A percentile compares a stretch with the other conserved stretches of the same genome.
phyloP scores from a whole-genome alignment of 2,113 vertebrate species.

The Octodon degus region DNA sequence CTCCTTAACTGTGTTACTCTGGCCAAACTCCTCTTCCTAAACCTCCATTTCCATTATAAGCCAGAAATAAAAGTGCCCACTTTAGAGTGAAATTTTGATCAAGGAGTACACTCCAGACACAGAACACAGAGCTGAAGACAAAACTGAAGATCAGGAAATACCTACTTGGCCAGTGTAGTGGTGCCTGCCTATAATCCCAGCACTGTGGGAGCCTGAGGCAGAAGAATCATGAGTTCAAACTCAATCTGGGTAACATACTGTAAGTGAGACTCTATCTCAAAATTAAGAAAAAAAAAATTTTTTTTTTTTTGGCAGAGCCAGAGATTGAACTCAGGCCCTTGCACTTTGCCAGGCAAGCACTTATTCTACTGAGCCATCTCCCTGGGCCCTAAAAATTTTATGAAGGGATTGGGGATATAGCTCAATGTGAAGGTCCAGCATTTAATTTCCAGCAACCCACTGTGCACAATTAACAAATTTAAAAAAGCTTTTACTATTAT shows the following conservation, averaged over 20 bases:
- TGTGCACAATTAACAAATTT: neutral
- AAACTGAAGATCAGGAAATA: neutral
- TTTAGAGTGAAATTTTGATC: neutral
- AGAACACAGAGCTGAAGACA: neutral
- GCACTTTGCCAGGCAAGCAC: no score
- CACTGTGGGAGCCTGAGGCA: neutral
- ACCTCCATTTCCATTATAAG: slow-evolving; percentile 45
- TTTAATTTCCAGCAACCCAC: neutral
- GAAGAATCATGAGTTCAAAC: neutral
- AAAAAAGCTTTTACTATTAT: neutral
- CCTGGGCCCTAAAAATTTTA: neutral
- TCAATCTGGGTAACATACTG: neutral
- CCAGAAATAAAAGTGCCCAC: neutral
- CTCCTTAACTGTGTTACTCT: neutral
- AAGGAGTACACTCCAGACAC: neutral
- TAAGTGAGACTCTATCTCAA: neutral
- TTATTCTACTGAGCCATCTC: no score
- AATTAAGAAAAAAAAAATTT: neutral
- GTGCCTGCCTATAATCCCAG: neutral
- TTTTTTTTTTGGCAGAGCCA: no score
- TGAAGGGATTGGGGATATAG: neutral
- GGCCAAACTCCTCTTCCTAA: neutral
- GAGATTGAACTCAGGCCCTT: no score
- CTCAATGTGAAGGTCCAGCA: neutral
- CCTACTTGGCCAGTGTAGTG: neutral